Base-by-base conservation (phyloP, 1,140 invertebrate genomes). In the Cheumatopsyche charites region DNA sequence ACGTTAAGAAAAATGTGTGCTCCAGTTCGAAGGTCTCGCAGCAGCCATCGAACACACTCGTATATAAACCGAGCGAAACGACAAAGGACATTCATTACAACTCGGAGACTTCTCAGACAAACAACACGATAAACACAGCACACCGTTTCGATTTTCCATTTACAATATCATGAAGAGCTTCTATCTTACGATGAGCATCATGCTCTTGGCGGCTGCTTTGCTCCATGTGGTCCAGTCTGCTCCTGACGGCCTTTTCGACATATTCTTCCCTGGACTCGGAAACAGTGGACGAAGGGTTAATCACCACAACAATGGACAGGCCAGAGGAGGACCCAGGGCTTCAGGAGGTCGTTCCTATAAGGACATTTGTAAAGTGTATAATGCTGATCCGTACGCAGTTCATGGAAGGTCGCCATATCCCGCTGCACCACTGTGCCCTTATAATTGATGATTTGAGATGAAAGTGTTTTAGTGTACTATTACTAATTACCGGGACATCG, bases 301-400 rank as follows among this genome's bases (percentile, higher is more conserved):
- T 11, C 70, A 77, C 68, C 73, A 75, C 5, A 75, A 77, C 45
- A 77, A 72, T 0, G 78, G 79, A 52, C 77, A 73, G 49, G 77
- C 79, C 42, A 42, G 52, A 17, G 74, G 78, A 19, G 78, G 81
- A 5, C 75, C 76, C 13, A 77, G 80, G 15, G 78, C 81, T 66
- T 74, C 73, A 3, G 71, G 70, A 4, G 82, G 80, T 12, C 81
- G 80, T 58, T 78, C 80, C 0, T 85, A 77, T 63, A 84, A 83
- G 77, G 80, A 84, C 11, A 81, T 85, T 41, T 85, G 83, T 76
- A 81, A 81, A 63, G 80, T 82, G 23, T 80, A 82, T 70, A 83
- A 78, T 61, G 80, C 82, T 1, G 81, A 83, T 62, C 77, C 82
- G 0, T 76, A 66, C 66, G 71, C 72, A 7, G 63, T 70, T 19